Conservation (phyloP, 2,113 vertebrate genomes). For the Sylvia atricapilla region DNA sequence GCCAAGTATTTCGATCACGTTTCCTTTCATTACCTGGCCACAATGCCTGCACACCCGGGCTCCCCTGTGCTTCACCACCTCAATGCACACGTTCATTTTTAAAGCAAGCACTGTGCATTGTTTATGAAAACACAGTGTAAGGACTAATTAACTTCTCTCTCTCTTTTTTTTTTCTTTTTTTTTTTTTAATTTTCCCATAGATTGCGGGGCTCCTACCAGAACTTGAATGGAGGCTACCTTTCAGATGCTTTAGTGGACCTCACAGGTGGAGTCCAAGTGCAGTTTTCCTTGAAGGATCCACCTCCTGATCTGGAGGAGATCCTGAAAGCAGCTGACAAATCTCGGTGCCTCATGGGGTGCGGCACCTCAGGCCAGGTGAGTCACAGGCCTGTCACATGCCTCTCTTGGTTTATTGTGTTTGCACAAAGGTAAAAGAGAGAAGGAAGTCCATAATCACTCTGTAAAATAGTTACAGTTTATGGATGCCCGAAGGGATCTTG, state of each 20-base stretch:
- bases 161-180: rapidly evolving
- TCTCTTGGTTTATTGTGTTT: neutral
- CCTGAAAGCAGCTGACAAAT: constrained; percentile 71
- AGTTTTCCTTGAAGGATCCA: constrained; percentile 48
- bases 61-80: neutral
- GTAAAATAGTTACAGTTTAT: neutral
- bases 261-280: constrained; percentile 84
- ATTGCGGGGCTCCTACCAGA: constrained; percentile 84
- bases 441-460: neutral
- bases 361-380: constrained; percentile 75
- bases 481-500: neutral
- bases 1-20: neutral
- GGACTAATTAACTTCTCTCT: neutral
- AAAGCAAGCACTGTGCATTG: neutral
- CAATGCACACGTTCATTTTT: neutral
- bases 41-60: neutral
- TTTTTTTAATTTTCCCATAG: constrained; percentile 38
- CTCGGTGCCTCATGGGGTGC: constrained; percentile 80
- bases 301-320: constrained; percentile 69
- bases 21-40: neutral
- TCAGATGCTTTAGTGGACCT: constrained; percentile 87
- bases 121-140: neutral
- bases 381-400: neutral
- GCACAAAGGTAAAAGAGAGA: neutral
- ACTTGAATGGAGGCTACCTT: constrained; percentile 79